A percentile compares a stretch with the other conserved stretches of the same genome.
phyloP scores from a whole-genome alignment of 2,113 vertebrate genomes.

The Formicarius rufipectus region DNA sequence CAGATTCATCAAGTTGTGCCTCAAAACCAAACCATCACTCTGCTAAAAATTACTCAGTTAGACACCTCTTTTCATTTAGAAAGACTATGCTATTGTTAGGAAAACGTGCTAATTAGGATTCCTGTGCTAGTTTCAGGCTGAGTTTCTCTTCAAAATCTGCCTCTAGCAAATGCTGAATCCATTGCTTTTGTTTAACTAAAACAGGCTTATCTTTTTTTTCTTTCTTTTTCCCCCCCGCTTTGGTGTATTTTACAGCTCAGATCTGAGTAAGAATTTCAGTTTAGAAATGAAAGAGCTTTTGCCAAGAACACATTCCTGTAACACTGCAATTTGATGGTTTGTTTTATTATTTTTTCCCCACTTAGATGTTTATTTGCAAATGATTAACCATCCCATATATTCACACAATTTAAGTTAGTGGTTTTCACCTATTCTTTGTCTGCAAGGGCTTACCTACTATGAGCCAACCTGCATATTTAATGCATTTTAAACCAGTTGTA shows the following conservation, averaged over 20 bases:
- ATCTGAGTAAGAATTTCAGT: conserved; percentile 2
- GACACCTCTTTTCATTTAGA: background rate
- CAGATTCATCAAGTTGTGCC: background rate
- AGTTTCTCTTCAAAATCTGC: conserved; percentile 38
- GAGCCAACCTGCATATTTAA: conserved; percentile 22
- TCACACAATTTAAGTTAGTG: background rate
- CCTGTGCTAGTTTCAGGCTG: conserved; percentile 28
- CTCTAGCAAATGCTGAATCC: conserved; percentile 38
- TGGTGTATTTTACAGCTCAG: conserved; percentile 15
- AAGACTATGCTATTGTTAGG: conserved; percentile 8
- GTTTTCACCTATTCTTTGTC: conserved; percentile 1
- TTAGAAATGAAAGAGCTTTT: background rate
- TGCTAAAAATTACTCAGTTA: conserved; percentile 18
- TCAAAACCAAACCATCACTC: background rate
- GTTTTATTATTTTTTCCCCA: background rate
- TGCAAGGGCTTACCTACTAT: background rate
- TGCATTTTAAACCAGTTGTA: conserved; percentile 15
- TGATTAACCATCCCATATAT: background rate
- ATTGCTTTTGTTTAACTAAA: conserved; percentile 61
- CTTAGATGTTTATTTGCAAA: conserved; percentile 39
- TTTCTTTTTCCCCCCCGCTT: background rate
- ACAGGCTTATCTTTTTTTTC: background rate
- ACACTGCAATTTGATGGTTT: conserved; percentile 38
- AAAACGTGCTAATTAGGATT: conserved; percentile 40
- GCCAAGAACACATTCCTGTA: conserved; percentile 49